These are phyloP conservation scores for Okamejei kenojei DNA, from an alignment of 2,797 vertebrate genomes.

Conservation along the genomic window DNA sequence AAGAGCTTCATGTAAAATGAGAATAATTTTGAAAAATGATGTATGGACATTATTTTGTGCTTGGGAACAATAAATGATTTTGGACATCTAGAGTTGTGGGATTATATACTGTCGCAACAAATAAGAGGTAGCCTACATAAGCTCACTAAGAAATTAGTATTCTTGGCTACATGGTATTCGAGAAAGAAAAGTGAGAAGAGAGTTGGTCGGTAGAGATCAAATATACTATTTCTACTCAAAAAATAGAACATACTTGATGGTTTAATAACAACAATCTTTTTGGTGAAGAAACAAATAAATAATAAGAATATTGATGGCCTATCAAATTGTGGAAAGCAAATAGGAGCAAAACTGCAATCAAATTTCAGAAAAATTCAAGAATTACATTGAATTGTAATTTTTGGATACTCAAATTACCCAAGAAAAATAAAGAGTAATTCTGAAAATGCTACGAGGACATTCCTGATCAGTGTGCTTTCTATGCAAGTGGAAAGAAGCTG, in stretches of 20 bases:
- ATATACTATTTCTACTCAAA: neutral
- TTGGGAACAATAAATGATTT: neutral
- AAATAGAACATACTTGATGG: neutral
- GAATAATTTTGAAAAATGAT: neutral
- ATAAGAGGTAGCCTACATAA: neutral
- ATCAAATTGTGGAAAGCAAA: neutral
- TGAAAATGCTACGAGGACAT: neutral
- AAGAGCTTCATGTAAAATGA: conserved; percentile 2
- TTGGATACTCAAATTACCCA: neutral
- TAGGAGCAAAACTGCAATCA: neutral
- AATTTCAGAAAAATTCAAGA: conserved; percentile 1
- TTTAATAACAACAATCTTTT: neutral
- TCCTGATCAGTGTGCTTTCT: neutral
- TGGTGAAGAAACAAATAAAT: too few species aligned
- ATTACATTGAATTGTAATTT: neutral
- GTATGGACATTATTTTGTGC: too few species aligned
- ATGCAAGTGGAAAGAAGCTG: neutral
- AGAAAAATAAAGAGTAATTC: neutral
- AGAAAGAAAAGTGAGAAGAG: neutral
- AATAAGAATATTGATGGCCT: neutral
- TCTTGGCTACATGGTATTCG: neutral
- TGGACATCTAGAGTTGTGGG: neutral
- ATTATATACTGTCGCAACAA: neutral
- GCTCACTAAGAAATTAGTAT: neutral
- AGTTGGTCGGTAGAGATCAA: neutral